Base-by-base conservation (phyloP, 2,888 invertebrate genomes). In the Drosophila nr. perissopoda region DNA sequence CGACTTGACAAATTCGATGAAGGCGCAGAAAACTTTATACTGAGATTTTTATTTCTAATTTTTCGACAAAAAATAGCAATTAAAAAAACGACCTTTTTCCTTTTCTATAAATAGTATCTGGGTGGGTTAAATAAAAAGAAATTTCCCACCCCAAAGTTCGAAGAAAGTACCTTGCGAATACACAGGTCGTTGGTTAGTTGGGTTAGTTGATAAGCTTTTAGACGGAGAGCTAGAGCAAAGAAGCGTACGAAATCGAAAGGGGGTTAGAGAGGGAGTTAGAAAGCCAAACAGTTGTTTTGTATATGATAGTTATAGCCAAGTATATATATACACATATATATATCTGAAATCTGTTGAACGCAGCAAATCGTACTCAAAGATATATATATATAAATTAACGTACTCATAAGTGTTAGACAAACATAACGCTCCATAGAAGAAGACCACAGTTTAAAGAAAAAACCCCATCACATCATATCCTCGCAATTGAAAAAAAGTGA, bases 151-250 rank as follows among this genome's bases (percentile, higher is more conserved):
- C 59, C 10, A 36, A 57, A 40, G 59, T 56, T 77, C 57, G 74
- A 81, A 65, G 16, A 52, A 81, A 63, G 82, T 80, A 80, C 80
- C 80, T 80, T 81, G 59, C 69, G 42, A 76, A 62, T 62, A 71
- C 36, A 77, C 65, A 77, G 77, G 70, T 69, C 64, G 65, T 52
- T 71, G 63, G 62, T 71, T 70, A 76, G 58, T 76, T 71, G 60
- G 66, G 31, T 59, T 74, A 68, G 65, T 56, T 65, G 72, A 64
- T 59, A 72, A 70, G 62, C 52, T 54, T 46, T 29, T 49, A 46
- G n/a, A 65, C n/a, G 38, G 34, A 40, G 48, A 48, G 33, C 56
- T 36, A 31, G 25, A 70, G 46, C 18, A 34, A 40, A 21, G 57
- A 40, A 42, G 38, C 16, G 46, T 8, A n/a, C 27, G 40, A 42